Evolutionary conservation across 2,113 vertebrate species (phyloP), one percentile per base, ranked within the genome.

Genomic region (Dasyurus viverrinus): DNA sequence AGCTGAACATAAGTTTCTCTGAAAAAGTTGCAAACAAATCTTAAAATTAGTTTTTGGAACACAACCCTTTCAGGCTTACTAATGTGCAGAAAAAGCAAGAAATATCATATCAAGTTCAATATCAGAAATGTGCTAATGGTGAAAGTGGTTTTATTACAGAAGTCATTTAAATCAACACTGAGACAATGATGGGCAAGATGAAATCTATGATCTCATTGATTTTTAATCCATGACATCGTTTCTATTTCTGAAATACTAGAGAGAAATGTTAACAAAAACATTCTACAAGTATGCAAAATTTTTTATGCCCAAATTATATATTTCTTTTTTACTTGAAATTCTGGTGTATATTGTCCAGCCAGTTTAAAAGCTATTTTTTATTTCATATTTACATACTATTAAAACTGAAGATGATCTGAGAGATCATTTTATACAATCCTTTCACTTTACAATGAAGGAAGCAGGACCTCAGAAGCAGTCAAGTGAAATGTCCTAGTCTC

Each of bases 41-140:
- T 94, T 36, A 91, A 90, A 95, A 93, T 50, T 89, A 96, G 91
- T 53, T 76, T 95, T 93, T 60, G 76, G 47, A 90, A 25, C 14
- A 92, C 19, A 60, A 89, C 3, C 23, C 54, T 57, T 91, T 91
- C 92, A 52, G n/a, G 68, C 16, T 76, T 76, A 76, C 14, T 42
- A 84, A 84, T 22, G 19, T 84, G 68, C 68, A 84, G 68, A 42
- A 84, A 84, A 42, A 84, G 36, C 36, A 84, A 22, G 36, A n/a
- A 6, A 6, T n/a, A 84, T 84, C 68, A 76, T 42, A 84, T 42
- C 68, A 84, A 19, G 19, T 42, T 24, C 92, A 54, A 91, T 25
- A 90, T 23, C 36, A 92, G 47, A 92, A 89, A 91, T n/a, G 92
- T 9, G 47, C n/a, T 94, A 91, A 94, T 12, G 92, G 27, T 94